These are phyloP conservation scores for Halocynthia aurantium DNA, from an alignment of 23 tunicate species.

Conservation along the genomic window DNA sequence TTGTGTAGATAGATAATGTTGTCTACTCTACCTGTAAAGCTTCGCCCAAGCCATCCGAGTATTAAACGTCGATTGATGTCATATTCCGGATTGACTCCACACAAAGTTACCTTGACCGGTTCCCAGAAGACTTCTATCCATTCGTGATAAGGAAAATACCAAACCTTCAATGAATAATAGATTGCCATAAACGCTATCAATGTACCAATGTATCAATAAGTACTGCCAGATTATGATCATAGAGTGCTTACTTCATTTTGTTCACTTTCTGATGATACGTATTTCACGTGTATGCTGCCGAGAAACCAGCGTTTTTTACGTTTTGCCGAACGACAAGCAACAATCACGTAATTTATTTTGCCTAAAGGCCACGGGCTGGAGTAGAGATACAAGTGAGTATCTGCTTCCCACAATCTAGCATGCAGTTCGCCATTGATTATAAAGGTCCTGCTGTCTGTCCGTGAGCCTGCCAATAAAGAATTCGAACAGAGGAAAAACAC, in stretches of 20 bases:
- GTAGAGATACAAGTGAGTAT: slow-evolving; percentile 33
- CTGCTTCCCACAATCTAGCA: slow-evolving; percentile 66
- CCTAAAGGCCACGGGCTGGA: slow-evolving; percentile 52
- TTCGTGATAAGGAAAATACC: slow-evolving; percentile 91
- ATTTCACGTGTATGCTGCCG: slow-evolving; percentile 54
- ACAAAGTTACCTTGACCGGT: slow-evolving; percentile 58
- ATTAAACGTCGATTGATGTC: slow-evolving; percentile 63
- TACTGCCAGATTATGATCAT: no score
- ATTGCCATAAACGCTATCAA: neutral
- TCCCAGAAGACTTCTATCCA: slow-evolving; percentile 88
- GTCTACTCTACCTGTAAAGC: slow-evolving; percentile 40
- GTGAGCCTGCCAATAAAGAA: slow-evolving; percentile 28
- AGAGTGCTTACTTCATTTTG: neutral
- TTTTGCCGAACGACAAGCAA: slow-evolving; percentile 43
- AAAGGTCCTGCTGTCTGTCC: slow-evolving; percentile 41
- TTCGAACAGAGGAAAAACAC: neutral
- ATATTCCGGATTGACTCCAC: slow-evolving; percentile 42
- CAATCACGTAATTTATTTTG: slow-evolving; percentile 39
- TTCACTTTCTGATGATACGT: neutral
- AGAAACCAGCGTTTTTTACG: slow-evolving; percentile 68
- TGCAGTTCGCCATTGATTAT: slow-evolving; percentile 60
- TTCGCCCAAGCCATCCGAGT: slow-evolving; percentile 69
- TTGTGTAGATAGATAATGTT: no score
- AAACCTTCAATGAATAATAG: slow-evolving; percentile 22
- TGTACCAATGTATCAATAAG: no score